phyloP scores from a whole-genome alignment of 2,888 invertebrate species.

The Rhopalosiphum nymphaeae region DNA sequence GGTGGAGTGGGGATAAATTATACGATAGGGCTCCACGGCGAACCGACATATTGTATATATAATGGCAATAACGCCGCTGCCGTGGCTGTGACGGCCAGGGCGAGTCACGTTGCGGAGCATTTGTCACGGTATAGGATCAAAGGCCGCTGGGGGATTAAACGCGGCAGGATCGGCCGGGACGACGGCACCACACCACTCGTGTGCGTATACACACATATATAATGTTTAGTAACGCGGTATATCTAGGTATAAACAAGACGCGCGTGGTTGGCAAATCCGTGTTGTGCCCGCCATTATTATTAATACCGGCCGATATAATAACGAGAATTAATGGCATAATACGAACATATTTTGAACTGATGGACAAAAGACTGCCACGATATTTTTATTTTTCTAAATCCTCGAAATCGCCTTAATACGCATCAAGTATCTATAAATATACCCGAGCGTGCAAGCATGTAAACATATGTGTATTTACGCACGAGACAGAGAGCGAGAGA shows the following conservation, averaged over 20 bases:
- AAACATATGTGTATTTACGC: not conserved
- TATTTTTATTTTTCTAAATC: constrained; percentile 11
- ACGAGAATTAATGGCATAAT: not conserved
- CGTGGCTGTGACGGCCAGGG: not conserved
- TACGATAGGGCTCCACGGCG: not conserved
- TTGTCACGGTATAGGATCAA: constrained; percentile 58
- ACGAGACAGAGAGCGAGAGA: not conserved
- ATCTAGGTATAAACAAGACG: constrained; percentile 54
- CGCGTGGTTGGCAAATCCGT: constrained; percentile 40
- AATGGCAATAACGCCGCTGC: not conserved
- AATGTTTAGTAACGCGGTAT: not conserved
- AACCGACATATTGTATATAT: constrained; percentile 29
- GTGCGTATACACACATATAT: not conserved
- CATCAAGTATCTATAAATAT: not conserved
- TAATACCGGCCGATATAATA: constrained; percentile 15
- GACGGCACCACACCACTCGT: not conserved
- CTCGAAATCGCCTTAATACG: constrained; percentile 10
- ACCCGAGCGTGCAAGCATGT: too few relatives aligned
- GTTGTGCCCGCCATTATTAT: not conserved
- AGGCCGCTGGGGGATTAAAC: constrained; percentile 60
- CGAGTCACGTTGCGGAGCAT: constrained; percentile 52
- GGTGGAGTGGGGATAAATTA: constrained; percentile 40
- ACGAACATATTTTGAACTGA: not conserved
- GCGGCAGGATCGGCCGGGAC: constrained; percentile 7
- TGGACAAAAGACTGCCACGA: not conserved